Evolutionary conservation across 2,797 vertebrate species (phyloP).

Genomic region (Pipistrellus pipistrellus): DNA sequence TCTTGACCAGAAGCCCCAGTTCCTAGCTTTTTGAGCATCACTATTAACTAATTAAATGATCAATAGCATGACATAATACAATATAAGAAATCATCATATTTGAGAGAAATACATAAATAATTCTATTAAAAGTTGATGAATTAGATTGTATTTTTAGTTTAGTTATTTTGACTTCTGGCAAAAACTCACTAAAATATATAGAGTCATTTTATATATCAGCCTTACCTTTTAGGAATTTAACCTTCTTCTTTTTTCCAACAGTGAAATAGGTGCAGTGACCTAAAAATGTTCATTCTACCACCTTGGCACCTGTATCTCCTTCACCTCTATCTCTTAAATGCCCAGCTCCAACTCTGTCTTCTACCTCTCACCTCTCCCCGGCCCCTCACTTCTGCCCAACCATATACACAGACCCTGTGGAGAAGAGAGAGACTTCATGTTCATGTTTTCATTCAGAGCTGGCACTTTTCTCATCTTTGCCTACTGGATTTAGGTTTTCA

Average conservation of each 20-base stretch:
- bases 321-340: background rate
- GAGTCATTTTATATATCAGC: background rate
- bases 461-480: background rate
- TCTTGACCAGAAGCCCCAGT: background rate
- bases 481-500: background rate
- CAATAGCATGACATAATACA: background rate
- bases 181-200: background rate
- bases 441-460: background rate
- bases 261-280: background rate
- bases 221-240: background rate
- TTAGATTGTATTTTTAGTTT: conserved; percentile 45
- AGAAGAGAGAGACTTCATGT: background rate
- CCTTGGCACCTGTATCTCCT: background rate
- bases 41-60: background rate
- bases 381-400: too few species aligned
- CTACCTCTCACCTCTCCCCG: background rate
- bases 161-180: background rate
- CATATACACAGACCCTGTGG: background rate
- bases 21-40: background rate
- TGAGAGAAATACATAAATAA: conserved; percentile 3
- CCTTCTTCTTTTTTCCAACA: background rate
- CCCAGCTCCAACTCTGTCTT: background rate
- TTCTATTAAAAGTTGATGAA: background rate
- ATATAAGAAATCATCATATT: background rate
- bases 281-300: background rate